phyloP scores from a whole-genome alignment of 2,797 vertebrate species.

The Lepus townsendii region DNA sequence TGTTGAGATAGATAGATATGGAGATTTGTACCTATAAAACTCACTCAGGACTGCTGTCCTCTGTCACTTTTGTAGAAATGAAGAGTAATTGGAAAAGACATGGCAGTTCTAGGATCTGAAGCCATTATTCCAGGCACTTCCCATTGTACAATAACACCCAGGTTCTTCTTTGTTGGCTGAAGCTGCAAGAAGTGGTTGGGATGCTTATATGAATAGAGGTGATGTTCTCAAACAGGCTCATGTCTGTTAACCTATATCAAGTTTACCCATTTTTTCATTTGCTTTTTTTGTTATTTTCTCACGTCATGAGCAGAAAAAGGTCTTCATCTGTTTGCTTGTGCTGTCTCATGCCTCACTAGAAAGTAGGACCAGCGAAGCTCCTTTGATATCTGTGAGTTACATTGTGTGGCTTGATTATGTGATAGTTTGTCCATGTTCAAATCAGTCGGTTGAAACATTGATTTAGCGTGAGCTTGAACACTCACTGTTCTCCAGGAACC shows the following conservation, averaged over 20 bases:
- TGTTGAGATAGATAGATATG: neutral
- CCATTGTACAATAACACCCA: neutral
- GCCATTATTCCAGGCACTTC: neutral
- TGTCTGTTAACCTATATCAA: neutral
- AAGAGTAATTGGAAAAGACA: neutral
- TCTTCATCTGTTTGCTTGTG: neutral
- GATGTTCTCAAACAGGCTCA: neutral
- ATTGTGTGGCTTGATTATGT: slow-evolving; percentile 11
- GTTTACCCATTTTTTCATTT: neutral
- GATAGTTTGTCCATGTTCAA: neutral
- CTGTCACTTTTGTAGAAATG: neutral
- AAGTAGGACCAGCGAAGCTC: neutral
- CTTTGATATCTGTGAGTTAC: neutral
- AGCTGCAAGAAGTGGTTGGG: neutral
- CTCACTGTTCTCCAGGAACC: neutral
- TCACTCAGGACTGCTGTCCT: neutral
- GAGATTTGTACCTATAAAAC: neutral
- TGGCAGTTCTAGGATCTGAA: neutral
- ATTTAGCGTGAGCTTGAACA: slow-evolving; percentile 23
- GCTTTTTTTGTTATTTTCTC: neutral
- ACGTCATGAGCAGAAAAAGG: neutral
- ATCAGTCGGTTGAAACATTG: neutral
- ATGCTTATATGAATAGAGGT: neutral
- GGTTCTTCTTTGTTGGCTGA: neutral
- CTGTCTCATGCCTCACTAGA: neutral